Evolutionary conservation across 2,113 vertebrate genomes (phyloP).

Genomic region (Vireo altiloquus): DNA sequence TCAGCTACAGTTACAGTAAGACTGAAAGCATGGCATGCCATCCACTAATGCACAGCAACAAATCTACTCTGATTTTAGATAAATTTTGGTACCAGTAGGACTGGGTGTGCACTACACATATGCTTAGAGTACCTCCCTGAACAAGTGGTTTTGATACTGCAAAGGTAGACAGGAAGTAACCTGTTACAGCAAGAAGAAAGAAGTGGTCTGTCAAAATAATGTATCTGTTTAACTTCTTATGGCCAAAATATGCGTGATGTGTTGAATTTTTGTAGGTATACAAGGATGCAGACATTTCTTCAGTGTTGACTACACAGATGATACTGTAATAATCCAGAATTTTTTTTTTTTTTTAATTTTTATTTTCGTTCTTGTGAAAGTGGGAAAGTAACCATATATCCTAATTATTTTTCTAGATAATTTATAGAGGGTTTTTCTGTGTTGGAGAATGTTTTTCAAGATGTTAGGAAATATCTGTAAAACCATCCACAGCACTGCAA

Average conservation of each 20-base stretch:
- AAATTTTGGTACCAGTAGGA: neutral
- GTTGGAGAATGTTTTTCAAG: neutral
- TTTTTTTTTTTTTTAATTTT: too few species aligned
- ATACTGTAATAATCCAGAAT: neutral
- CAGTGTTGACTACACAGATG: neutral
- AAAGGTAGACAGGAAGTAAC: neutral
- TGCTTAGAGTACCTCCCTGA: neutral
- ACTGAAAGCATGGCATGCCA: neutral
- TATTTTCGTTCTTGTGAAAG: neutral
- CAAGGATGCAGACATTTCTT: neutral
- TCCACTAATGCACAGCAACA: neutral
- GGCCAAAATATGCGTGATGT: neutral
- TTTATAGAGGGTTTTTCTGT: neutral
- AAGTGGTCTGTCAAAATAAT: neutral
- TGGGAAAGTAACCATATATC: neutral
- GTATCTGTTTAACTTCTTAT: neutral
- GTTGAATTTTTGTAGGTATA: neutral
- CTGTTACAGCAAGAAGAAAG: neutral
- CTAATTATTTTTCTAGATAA: neutral
- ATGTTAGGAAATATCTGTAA: neutral
- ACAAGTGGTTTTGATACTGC: neutral
- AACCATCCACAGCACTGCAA: neutral
- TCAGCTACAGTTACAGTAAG: neutral
- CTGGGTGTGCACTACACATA: neutral
- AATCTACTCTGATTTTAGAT: neutral